These are phyloP conservation scores for Dromaius novaehollandiae DNA, from an alignment of 2,113 vertebrate species.

Conservation along the genomic window DNA sequence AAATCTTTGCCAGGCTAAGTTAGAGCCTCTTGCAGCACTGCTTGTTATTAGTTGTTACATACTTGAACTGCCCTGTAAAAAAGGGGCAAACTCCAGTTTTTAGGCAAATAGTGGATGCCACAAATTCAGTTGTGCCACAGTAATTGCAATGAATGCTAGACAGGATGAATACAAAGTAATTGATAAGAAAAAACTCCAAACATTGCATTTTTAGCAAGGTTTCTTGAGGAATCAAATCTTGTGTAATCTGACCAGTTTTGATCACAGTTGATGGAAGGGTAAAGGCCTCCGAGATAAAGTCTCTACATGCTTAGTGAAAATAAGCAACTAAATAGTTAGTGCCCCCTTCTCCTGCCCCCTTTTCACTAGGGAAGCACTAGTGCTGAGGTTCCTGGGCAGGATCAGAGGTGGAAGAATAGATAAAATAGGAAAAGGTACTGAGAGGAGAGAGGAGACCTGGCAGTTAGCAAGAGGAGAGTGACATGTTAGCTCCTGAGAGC, in stretches of 20 bases:
- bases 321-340: not conserved
- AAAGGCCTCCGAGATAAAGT: not conserved
- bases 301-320: not conserved
- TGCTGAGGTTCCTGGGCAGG: not conserved
- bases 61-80: not conserved
- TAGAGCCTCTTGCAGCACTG: not conserved
- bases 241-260: not conserved
- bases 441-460: not conserved
- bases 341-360: not conserved
- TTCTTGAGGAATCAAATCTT: not conserved
- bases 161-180: not conserved
- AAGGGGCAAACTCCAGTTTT: not conserved
- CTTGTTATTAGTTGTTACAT: not conserved
- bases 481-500: rapidly evolving
- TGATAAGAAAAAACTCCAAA: not conserved
- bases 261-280: rapidly evolving
- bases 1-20: not conserved
- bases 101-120: not conserved
- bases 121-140: not conserved
- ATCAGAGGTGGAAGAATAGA: not conserved
- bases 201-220: not conserved
- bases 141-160: not conserved
- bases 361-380: not conserved
- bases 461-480: not conserved
- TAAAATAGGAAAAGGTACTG: not conserved